Conservation (phyloP, 2,113 vertebrate species). For the Taxidea taxus region DNA sequence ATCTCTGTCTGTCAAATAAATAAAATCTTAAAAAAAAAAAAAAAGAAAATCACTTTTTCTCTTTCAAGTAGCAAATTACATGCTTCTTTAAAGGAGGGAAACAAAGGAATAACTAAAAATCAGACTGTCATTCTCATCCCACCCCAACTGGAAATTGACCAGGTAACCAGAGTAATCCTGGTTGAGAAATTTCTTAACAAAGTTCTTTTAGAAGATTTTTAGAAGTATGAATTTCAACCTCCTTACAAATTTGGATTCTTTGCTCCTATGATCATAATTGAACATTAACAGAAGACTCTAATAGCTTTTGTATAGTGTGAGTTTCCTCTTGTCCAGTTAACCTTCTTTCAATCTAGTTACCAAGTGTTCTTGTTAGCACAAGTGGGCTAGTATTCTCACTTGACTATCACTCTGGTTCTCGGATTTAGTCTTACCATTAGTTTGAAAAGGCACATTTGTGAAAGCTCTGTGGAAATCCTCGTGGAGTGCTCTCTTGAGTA, state of each 20-base stretch:
- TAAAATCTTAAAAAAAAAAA: too few species aligned
- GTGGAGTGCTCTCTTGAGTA: constrained; percentile 91
- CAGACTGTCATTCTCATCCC: not conserved
- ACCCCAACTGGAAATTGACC: not conserved
- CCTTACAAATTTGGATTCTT: not conserved
- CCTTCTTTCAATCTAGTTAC: not conserved
- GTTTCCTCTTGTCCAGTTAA: not conserved
- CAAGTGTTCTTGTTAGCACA: not conserved
- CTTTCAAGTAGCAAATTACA: not conserved
- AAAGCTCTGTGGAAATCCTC: constrained; percentile 86
- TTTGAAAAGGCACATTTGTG: constrained; percentile 90
- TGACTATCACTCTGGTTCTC: not conserved
- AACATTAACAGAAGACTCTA: not conserved
- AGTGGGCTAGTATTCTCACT: not conserved
- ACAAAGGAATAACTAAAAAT: not conserved
- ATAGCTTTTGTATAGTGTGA: not conserved
- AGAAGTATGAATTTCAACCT: not conserved
- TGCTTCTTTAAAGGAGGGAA: not conserved
- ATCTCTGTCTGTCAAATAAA: too few species aligned
- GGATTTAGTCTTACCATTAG: constrained; percentile 86
- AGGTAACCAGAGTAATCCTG: not conserved
- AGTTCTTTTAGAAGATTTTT: not conserved
- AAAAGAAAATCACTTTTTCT: constrained; percentile 38
- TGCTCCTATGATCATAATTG: not conserved
- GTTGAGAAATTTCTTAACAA: not conserved